A percentile compares a stretch with the other conserved stretches of the same genome.
phyloP scores from a whole-genome alignment of 37 sponge, comb jelly and placozoan species.

The Spongia lamella region DNA sequence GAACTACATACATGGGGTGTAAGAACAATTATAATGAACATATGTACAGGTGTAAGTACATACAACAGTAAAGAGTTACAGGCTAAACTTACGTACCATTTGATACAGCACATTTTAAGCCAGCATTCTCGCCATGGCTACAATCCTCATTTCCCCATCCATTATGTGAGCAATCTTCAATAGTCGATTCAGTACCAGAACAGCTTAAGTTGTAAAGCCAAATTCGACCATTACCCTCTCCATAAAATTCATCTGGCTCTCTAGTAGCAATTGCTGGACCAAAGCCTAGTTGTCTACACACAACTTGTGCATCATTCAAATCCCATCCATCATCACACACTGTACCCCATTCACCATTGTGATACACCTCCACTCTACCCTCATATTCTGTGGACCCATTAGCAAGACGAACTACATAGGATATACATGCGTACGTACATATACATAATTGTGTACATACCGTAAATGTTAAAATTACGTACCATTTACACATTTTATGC shows the following conservation, averaged over 20 bases:
- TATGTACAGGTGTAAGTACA: too few relatives aligned
- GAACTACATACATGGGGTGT: too few relatives aligned
- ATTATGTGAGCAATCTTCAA: conserved; percentile 51
- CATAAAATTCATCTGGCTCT: too few relatives aligned
- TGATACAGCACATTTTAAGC: conserved; percentile 14
- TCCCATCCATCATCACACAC: conserved; percentile 27
- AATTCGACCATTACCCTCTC: conserved; percentile 27
- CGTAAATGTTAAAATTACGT: too few relatives aligned
- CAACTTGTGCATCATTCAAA: conserved; percentile 6
- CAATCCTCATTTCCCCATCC: conserved; percentile 16
- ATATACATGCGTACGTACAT: too few relatives aligned
- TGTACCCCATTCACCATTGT: conserved; percentile 30
- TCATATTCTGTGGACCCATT: background rate
- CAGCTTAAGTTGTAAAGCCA: conserved; percentile 61
- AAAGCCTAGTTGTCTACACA: conserved; percentile 37
- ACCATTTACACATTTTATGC: too few relatives aligned
- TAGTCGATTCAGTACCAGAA: conserved; percentile 46
- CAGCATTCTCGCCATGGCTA: conserved; percentile 15
- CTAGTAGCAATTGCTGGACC: background rate
- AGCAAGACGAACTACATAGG: background rate
- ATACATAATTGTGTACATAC: too few relatives aligned
- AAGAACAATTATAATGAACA: too few relatives aligned
- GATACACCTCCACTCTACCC: conserved; percentile 9
- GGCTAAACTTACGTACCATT: too few relatives aligned
- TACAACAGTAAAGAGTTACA: too few relatives aligned